Evolutionary conservation across 2,797 vertebrate species (phyloP).

Genomic region (Rhinogobio ventralis): DNA sequence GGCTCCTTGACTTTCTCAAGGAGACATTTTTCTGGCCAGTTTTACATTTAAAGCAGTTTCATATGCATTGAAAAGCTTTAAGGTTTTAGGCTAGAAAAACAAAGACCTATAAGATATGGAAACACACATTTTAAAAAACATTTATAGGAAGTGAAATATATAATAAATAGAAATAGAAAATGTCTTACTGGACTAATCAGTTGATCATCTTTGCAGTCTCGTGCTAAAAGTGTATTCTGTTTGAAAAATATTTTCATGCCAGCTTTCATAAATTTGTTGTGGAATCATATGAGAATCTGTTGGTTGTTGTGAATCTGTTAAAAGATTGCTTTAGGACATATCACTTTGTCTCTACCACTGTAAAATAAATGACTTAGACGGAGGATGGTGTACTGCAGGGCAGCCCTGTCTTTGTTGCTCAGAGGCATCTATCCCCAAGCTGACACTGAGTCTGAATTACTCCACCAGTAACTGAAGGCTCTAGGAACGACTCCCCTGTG

Average conservation of each 20-base stretch:
- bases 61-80: not conserved
- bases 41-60: not conserved
- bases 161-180: not conserved
- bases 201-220: not conserved
- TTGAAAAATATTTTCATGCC: constrained; percentile 24
- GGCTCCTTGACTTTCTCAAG: constrained; percentile 11
- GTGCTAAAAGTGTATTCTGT: not conserved
- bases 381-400: constrained; percentile 2
- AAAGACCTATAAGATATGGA: not conserved
- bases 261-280: not conserved
- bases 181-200: not conserved
- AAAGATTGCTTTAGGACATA: constrained; percentile 18
- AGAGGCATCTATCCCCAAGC: constrained; percentile 52
- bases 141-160: not conserved
- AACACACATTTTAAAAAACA: not conserved
- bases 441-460: constrained; percentile 61
- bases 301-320: constrained; percentile 19
- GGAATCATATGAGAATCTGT: not conserved
- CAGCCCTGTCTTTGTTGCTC: constrained; percentile 48
- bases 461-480: constrained; percentile 48
- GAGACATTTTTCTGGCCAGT: not conserved
- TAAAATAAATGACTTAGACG: constrained; percentile 28
- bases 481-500: constrained; percentile 54
- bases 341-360: constrained; percentile 28
- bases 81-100: not conserved